Conservation (phyloP, 2,888 invertebrate genomes). For the Drosophila suboccidentalis region DNA sequence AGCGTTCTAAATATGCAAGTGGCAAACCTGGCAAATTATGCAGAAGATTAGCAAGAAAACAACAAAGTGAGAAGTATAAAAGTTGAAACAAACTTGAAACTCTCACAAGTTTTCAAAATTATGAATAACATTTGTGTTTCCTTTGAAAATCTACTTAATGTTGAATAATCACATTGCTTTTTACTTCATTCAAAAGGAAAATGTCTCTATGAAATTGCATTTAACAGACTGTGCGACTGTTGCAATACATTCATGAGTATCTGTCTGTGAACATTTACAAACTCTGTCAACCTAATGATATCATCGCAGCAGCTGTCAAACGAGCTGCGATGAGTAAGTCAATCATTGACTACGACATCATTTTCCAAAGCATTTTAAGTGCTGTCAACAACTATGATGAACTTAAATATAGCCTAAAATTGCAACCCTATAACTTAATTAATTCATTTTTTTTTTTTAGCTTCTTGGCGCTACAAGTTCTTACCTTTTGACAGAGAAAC, state of each 20-base stretch:
- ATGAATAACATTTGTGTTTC: constrained; percentile 13
- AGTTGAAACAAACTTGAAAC: neutral
- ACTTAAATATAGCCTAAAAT: constrained; percentile 11
- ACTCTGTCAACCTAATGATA: constrained; percentile 43
- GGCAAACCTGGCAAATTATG: constrained; percentile 35
- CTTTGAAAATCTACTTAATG: constrained; percentile 6
- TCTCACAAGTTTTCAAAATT: neutral
- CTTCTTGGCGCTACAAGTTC: too few species aligned
- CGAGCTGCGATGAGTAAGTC: constrained; percentile 44
- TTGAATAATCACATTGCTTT: neutral
- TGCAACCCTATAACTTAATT: too few species aligned
- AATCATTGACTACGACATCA: constrained; percentile 50
- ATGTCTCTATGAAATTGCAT: constrained; percentile 17
- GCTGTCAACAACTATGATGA: constrained; percentile 31
- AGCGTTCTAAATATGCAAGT: neutral
- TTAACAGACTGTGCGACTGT: constrained; percentile 16
- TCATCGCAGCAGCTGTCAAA: constrained; percentile 51
- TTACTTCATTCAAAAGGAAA: neutral
- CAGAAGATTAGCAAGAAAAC: constrained; percentile 35
- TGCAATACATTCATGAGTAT: constrained; percentile 1
- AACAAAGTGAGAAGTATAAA: neutral
- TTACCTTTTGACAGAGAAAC: too few species aligned
- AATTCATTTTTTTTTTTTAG: too few species aligned
- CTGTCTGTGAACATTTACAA: constrained; percentile 8
- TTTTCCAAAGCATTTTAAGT: too few species aligned